Evolutionary conservation across 2,888 invertebrate species (phyloP), one percentile per base, ranked within the genome.

Genomic region (Nyleta sp.): DNA sequence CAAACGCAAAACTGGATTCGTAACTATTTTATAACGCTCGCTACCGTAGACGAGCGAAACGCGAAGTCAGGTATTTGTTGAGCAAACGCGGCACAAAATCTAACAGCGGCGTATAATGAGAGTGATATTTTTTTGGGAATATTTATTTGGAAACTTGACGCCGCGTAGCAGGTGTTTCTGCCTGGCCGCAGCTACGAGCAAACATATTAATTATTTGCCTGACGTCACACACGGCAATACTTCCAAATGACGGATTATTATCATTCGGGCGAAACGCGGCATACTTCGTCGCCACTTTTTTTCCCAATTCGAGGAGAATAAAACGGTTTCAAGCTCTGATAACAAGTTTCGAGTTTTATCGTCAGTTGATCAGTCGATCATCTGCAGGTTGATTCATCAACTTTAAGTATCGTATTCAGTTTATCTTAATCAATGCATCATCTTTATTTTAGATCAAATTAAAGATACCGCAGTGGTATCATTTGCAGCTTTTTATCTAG

Each of bases 141-240:
- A 57, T 76, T 75, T 75, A 70, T 75, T 75, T 70, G 68, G 55
- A 62, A 64, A 64, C 53, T 46, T 48, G 73, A 74, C 73, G 73
- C 68, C 50, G 67, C 53, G 64, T 64, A 52, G 64, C 78, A 78
- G 78, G 73, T 74, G 78, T 70, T 52, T 53, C 59, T 50, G 50
- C 18, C 59, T 52, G 38, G 70, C 38, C 68, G 78, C 70, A 60
- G 70, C 48, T 65, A 74, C 74, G 68, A 74, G 78, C 78, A 78
- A 78, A 78, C 78, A 78, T 78, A 71, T 74, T 68, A 73, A 78
- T 78, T 68, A 78, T 78, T 68, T 70, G 53, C 40, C 50, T 57
- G 72, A 78, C 72, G 74, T 65, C 78, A 74, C 65, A 15, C 28
- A 8, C 35, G 13, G 57, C 68, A 57, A 52, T 62, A 70, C 44